Base-by-base conservation (phyloP, 1,140 invertebrate genomes). In the Telenomus remus region DNA sequence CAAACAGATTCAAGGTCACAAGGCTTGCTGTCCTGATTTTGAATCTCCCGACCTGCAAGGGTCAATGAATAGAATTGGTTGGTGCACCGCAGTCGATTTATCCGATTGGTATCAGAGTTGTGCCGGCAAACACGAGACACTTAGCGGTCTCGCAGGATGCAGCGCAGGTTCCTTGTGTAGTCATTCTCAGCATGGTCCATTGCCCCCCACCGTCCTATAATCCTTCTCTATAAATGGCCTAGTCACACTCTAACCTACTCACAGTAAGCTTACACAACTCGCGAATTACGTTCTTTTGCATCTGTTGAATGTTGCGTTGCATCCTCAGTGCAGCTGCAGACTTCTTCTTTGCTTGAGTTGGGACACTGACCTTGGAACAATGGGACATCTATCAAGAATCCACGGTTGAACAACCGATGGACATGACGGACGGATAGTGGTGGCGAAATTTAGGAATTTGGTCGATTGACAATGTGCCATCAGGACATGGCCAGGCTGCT, bases 151-250 rank as follows among this genome's bases (percentile, higher is more conserved):
- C 35, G 35, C 43, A 57, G 53, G 70, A 68, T 64, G 57, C 57
- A 63, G 57, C 46, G 27, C 47, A 59, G 63, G n/a, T 59, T 63
- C 48, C 42, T 59, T 61, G 57, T 43, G 60, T 53, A 64, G 72
- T 76, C 64, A 75, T 75, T 78, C 61, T 56, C 44, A 57, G 55
- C 27, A 51, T 61, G 10, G 59, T 63, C 11, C 43, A 63, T 71
- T 85, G 84, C 85, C 85, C 86, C 19, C 86, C 86, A 86, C 86
- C 85, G 86, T 84, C 84, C 84, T 85, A 85, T 83, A 86, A 75
- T 86, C 79, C 64, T 82, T 79, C 78, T 81, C 80, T 88, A 88
- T 88, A 88, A 88, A 88, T 88, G 83, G 80, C 81, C 83, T 84
- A 82, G 83, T 82, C 82, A 84, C 81, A 81, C 79, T 84, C 79